Evolutionary conservation across 2,797 vertebrate species (phyloP).

Genomic region (Lateolabrax maculatus): DNA sequence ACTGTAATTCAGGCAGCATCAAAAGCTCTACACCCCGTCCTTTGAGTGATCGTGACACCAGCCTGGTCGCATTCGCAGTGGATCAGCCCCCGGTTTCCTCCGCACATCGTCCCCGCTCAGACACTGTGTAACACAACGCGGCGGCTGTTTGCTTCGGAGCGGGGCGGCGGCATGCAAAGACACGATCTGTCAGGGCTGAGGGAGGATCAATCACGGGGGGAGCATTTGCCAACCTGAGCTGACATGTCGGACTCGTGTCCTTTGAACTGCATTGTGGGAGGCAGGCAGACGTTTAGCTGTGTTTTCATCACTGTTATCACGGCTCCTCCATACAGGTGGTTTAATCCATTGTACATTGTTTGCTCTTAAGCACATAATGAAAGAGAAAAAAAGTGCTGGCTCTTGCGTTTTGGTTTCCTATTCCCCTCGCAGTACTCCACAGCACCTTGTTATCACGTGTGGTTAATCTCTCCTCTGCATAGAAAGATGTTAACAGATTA

Average conservation of each 20-base stretch:
- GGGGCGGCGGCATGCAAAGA: conserved; percentile 64
- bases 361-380: conserved; percentile 66
- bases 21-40: conserved; percentile 10
- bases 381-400: conserved; percentile 62
- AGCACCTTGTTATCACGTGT: conserved; percentile 49
- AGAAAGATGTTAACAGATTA: conserved; percentile 54
- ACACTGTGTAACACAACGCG: conserved; percentile 35
- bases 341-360: conserved; percentile 70
- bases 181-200: conserved; percentile 63
- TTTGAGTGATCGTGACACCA: conserved; percentile 21
- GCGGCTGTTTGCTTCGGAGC: conserved; percentile 36
- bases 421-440: conserved; percentile 17
- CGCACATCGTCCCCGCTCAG: conserved; percentile 17
- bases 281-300: conserved; percentile 48
- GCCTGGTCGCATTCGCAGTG: conserved; percentile 18
- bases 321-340: conserved; percentile 61
- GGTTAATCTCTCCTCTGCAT: conserved; percentile 42
- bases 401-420: conserved; percentile 49
- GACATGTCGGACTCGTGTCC: conserved; percentile 62
- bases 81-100: conserved; percentile 41
- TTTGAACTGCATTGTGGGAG: conserved; percentile 79
- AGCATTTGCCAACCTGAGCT: conserved; percentile 69
- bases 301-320: conserved; percentile 63
- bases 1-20: conserved; percentile 4
- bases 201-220: conserved; percentile 68